Conservation (phyloP, 2,888 invertebrate genomes). For the Lasioglossum zephyrum region DNA sequence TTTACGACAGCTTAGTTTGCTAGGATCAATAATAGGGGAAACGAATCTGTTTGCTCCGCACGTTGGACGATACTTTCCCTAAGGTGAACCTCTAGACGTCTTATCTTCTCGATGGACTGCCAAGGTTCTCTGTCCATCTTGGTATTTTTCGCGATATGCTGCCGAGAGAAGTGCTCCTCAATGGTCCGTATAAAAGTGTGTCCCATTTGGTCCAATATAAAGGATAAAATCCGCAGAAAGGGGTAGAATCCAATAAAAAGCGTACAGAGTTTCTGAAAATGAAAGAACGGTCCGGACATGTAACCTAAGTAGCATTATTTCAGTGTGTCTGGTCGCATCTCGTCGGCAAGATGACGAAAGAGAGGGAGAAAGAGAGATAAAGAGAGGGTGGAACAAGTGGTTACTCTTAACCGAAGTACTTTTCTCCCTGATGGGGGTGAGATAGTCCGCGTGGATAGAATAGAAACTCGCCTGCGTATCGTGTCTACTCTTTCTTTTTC, state of each 20-base stretch:
- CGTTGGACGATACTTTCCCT: neutral
- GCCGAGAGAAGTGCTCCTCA: neutral
- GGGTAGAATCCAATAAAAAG: neutral
- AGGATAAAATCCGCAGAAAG: neutral
- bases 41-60: neutral
- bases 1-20: neutral
- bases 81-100: neutral
- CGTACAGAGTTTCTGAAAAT: neutral
- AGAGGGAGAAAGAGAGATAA: neutral
- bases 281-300: neutral
- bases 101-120: neutral
- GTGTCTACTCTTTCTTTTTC: neutral
- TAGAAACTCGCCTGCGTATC: slow-evolving; percentile 6
- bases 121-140: neutral
- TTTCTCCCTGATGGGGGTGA: slow-evolving; percentile 33
- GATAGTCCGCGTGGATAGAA: slow-evolving; percentile 24
- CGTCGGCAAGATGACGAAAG: slow-evolving; percentile 11
- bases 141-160: neutral
- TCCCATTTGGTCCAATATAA: neutral
- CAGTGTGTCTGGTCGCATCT: neutral
- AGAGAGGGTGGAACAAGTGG: neutral
- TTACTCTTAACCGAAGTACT: slow-evolving; percentile 44
- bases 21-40: neutral
- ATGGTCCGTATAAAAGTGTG: too few relatives aligned
- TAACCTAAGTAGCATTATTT: slow-evolving; percentile 14